Percentiles rank a stretch among this genome's conserved stretches.
phyloP scores from a whole-genome alignment of 2,888 invertebrate genomes.

The Trilocha varians region DNA sequence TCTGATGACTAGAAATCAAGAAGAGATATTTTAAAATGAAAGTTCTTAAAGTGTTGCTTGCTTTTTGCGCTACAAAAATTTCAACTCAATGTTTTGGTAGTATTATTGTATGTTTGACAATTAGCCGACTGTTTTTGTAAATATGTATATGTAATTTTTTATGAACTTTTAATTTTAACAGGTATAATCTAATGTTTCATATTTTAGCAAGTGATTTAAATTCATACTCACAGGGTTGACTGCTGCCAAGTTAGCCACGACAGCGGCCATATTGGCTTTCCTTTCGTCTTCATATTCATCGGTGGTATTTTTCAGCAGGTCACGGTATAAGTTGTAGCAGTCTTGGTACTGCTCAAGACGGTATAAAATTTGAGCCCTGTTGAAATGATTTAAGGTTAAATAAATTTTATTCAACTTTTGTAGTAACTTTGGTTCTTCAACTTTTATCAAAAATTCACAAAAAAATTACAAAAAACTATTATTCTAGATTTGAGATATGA shows the following conservation, averaged over 20 bases:
- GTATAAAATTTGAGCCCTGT: conserved; percentile 89
- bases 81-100: too few relatives aligned
- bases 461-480: too few relatives aligned
- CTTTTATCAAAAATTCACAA: too few relatives aligned
- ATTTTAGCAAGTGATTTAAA: background rate
- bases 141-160: too few relatives aligned
- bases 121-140: too few relatives aligned
- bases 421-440: too few relatives aligned
- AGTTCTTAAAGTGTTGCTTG: background rate
- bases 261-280: conserved; percentile 94
- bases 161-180: too few relatives aligned
- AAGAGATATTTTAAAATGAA: conserved; percentile 1
- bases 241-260: conserved; percentile 84
- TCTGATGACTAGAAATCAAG: conserved; percentile 36
- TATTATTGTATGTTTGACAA: too few relatives aligned
- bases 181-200: too few relatives aligned
- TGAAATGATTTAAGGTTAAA: conserved; percentile 1
- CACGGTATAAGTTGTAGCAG: conserved; percentile 87
- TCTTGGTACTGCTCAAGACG: conserved; percentile 89
- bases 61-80: background rate
- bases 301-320: conserved; percentile 90
- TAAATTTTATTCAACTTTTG: too few relatives aligned
- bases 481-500: too few relatives aligned
- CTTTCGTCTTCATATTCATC: conserved; percentile 98
- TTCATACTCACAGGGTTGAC: conserved; percentile 72